Evolutionary conservation across 2,797 vertebrate genomes (phyloP).

Genomic region (Characodon lateralis): DNA sequence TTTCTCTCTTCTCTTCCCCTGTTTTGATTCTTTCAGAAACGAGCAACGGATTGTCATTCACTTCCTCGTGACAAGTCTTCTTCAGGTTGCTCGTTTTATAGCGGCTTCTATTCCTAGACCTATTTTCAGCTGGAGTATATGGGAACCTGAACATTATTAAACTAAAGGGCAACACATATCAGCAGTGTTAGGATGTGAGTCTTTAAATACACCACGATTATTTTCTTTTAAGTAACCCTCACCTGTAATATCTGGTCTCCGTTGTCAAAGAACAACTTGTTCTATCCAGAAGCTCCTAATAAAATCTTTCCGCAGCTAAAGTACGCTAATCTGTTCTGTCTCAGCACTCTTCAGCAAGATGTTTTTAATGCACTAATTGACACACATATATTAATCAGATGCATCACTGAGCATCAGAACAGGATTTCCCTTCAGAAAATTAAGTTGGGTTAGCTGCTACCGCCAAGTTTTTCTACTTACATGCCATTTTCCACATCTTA

Average conservation of each 20-base stretch:
- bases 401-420: not conserved
- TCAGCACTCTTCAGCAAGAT: not conserved
- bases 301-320: too few species aligned
- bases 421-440: too few species aligned
- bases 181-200: not conserved
- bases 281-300: not conserved
- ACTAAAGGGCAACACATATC: not conserved
- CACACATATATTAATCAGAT: not conserved
- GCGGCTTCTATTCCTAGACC: not conserved
- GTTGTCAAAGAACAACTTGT: not conserved
- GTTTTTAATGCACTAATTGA: not conserved
- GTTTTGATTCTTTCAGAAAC: slow-evolving; percentile 15
- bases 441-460: not conserved
- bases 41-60: slow-evolving; percentile 12
- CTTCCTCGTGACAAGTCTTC: slow-evolving; percentile 10
- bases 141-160: not conserved
- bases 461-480: not conserved
- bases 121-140: slow-evolving; percentile 6
- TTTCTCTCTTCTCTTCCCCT: not conserved
- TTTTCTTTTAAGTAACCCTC: not conserved
- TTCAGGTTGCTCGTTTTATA: slow-evolving; percentile 18
- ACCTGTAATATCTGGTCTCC: not conserved
- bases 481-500: not conserved
- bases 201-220: not conserved
- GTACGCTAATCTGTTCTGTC: not conserved